phyloP scores from a whole-genome alignment of 2,888 invertebrate genomes.

The Dolichopus griseipennis region DNA sequence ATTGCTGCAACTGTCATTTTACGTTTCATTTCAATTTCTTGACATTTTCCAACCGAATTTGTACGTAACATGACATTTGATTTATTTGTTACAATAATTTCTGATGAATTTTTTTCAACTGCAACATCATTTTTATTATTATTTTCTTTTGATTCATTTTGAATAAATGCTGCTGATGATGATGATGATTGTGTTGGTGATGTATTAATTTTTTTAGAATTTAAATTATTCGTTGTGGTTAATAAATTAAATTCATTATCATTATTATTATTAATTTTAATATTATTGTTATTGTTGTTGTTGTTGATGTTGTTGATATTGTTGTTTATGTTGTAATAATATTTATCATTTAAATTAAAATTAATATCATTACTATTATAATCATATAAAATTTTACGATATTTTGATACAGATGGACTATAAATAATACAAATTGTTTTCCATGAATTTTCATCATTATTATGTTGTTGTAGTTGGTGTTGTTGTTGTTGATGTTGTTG shows the following conservation, averaged over 20 bases:
- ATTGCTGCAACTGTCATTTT: background rate
- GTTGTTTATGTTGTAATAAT: background rate
- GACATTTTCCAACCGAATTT: background rate
- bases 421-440: slow-evolving; percentile 39
- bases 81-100: too few relatives aligned
- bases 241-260: background rate
- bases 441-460: slow-evolving; percentile 29
- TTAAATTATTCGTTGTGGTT: background rate
- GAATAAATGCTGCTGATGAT: background rate
- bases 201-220: background rate
- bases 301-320: background rate
- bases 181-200: background rate
- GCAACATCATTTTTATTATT: background rate
- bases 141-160: background rate
- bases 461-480: background rate
- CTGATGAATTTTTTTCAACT: too few relatives aligned
- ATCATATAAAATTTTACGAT: slow-evolving; percentile 40
- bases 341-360: background rate
- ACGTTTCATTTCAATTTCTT: background rate
- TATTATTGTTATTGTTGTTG: background rate
- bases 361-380: slow-evolving; percentile 31
- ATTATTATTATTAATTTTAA: background rate
- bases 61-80: background rate
- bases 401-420: slow-evolving; percentile 33
- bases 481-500: slow-evolving; percentile 4